A percentile compares a stretch with the other conserved stretches of the same genome.
Evolutionary conservation across 2,797 vertebrate species (phyloP).

Genomic region (Tiaroga cobitis): DNA sequence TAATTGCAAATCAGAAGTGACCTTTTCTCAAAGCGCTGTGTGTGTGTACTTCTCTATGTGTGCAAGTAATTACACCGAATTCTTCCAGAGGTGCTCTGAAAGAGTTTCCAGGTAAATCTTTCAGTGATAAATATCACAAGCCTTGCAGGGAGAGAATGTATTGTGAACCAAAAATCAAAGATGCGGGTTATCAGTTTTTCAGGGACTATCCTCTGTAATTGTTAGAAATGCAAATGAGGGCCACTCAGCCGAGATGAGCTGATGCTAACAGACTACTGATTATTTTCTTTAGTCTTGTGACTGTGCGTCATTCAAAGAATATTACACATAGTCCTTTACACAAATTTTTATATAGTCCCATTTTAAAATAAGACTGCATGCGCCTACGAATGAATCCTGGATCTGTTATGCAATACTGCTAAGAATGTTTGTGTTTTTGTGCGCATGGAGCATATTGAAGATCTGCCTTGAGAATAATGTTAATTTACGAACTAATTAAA

Average conservation of each 20-base stretch:
- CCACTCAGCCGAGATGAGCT: constrained; percentile 34
- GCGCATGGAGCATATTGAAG: not conserved
- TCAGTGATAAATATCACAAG: constrained; percentile 38
- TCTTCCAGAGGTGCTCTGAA: constrained; percentile 27
- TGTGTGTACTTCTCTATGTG: not conserved
- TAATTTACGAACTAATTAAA: not conserved
- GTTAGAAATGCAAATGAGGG: constrained; percentile 45
- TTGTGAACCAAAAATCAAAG: constrained; percentile 35
- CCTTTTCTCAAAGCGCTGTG: constrained; percentile 39
- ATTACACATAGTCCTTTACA: not conserved
- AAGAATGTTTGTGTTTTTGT: not conserved
- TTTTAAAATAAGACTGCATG: not conserved
- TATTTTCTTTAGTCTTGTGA: constrained; percentile 21
- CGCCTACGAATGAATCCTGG: not conserved
- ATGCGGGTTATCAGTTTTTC: constrained; percentile 31
- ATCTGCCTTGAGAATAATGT: not conserved
- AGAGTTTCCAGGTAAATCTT: constrained; percentile 46
- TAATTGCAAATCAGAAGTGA: constrained; percentile 50
- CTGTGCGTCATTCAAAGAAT: not conserved
- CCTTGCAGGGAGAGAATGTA: constrained; percentile 28
- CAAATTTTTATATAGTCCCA: not conserved
- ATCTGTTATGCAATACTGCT: not conserved
- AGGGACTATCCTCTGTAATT: constrained; percentile 24
- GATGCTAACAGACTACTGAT: constrained; percentile 32
- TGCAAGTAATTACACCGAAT: constrained; percentile 27